Evolutionary conservation across 2,888 invertebrate genomes (phyloP).

Genomic region (Lasioglossum lativentre): DNA sequence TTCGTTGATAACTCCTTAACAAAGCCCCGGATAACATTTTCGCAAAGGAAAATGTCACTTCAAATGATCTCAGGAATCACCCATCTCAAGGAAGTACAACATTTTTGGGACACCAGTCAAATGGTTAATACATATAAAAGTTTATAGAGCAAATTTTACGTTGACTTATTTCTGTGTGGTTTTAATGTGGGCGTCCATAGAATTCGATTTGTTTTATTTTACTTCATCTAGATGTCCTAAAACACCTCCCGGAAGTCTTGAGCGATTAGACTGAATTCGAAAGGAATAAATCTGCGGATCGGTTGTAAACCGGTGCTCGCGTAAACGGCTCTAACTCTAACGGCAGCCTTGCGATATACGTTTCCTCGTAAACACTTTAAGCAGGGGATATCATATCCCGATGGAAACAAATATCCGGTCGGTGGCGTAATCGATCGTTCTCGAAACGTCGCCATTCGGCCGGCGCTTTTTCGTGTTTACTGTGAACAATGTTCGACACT

Average conservation of each 20-base stretch:
- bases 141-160: not conserved
- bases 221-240: not conserved
- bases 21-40: no score
- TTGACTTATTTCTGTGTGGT: not conserved
- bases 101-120: not conserved
- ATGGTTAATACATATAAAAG: no score
- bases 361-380: slow-evolving; percentile 28
- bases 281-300: not conserved
- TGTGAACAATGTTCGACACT: not conserved
- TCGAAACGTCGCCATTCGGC: not conserved
- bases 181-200: not conserved
- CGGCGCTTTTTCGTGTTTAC: not conserved
- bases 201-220: not conserved
- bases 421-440: not conserved
- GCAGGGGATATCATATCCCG: slow-evolving; percentile 2
- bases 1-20: no score
- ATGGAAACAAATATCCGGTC: not conserved
- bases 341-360: slow-evolving; percentile 17
- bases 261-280: not conserved
- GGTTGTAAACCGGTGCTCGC: slow-evolving; percentile 5
- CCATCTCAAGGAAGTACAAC: no score
- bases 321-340: slow-evolving; percentile 32
- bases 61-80: no score
- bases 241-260: not conserved
- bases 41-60: no score